A percentile compares a stretch with the other conserved stretches of the same genome.
phyloP scores from a whole-genome alignment of 2,113 vertebrate genomes.

The Emydocephalus ijimae region DNA sequence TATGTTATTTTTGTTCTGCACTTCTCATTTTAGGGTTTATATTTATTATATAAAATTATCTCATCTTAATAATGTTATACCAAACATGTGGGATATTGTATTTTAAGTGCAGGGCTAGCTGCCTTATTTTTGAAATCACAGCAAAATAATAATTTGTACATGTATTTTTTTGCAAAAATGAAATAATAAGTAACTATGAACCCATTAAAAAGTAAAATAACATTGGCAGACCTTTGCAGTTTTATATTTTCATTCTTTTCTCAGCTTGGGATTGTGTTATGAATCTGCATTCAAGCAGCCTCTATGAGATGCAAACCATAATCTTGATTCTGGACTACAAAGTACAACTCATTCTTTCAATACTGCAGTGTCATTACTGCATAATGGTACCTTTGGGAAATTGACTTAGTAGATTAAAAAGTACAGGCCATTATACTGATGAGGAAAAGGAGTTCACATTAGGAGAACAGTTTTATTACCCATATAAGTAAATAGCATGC shows the following conservation, averaged over 20 bases:
- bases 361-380: background rate
- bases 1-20: slow-evolving; percentile 55
- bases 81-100: slow-evolving; percentile 47
- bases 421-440: background rate
- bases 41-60: slow-evolving; percentile 59
- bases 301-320: background rate
- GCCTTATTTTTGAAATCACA: slow-evolving; percentile 52
- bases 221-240: slow-evolving; percentile 36
- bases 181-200: slow-evolving; percentile 55
- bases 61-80: slow-evolving; percentile 52
- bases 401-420: background rate
- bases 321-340: background rate
- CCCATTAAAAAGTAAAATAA: slow-evolving; percentile 64
- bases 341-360: background rate
- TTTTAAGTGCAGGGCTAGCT: slow-evolving; percentile 54
- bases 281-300: background rate
- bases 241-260: slow-evolving; percentile 1
- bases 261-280: background rate
- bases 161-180: slow-evolving; percentile 60
- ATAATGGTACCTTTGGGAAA: background rate
- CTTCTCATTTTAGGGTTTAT: slow-evolving; percentile 43
- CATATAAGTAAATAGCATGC: background rate
- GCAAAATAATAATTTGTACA: slow-evolving; percentile 52
- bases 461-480: background rate
- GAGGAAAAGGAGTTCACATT: background rate